These are phyloP conservation scores for Trissonchulus latispiculum DNA, from an alignment of 2,888 invertebrate species.

Conservation along the genomic window DNA sequence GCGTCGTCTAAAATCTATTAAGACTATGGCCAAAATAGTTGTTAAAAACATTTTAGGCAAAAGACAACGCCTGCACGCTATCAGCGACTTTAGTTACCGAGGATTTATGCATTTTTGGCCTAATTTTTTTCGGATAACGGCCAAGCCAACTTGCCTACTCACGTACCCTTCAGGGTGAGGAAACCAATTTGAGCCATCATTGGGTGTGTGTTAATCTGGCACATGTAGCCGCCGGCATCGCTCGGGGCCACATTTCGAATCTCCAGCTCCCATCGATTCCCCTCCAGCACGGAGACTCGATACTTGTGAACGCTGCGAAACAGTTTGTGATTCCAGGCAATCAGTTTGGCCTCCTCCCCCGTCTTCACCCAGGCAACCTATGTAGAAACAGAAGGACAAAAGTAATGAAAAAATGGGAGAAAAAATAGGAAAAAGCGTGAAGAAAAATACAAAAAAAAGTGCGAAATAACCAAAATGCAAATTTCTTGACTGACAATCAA, in stretches of 20 bases:
- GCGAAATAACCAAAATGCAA: slow-evolving; percentile 39
- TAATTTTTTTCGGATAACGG: too few relatives aligned
- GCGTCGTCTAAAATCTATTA: too few relatives aligned
- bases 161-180: slow-evolving; percentile 36
- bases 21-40: too few relatives aligned
- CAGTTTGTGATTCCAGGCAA: slow-evolving; percentile 51
- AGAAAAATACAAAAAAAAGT: too few relatives aligned
- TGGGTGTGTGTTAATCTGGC: slow-evolving; percentile 45
- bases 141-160: too few relatives aligned
- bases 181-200: slow-evolving; percentile 33
- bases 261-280: slow-evolving; percentile 80
- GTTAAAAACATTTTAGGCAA: too few relatives aligned
- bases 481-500: too few relatives aligned
- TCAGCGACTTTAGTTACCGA: too few relatives aligned
- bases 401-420: too few relatives aligned
- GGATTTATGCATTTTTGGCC: too few relatives aligned
- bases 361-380: slow-evolving; percentile 89
- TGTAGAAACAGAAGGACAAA: too few relatives aligned
- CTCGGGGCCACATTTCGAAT: slow-evolving; percentile 76
- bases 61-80: too few relatives aligned
- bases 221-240: slow-evolving; percentile 83
- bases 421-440: slow-evolving; percentile 41
- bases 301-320: slow-evolving; percentile 20
- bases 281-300: slow-evolving; percentile 63
- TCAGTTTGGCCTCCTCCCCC: slow-evolving; percentile 82